Evolutionary conservation across 2,113 vertebrate species (phyloP).

Genomic region (Psettodes erumei): DNA sequence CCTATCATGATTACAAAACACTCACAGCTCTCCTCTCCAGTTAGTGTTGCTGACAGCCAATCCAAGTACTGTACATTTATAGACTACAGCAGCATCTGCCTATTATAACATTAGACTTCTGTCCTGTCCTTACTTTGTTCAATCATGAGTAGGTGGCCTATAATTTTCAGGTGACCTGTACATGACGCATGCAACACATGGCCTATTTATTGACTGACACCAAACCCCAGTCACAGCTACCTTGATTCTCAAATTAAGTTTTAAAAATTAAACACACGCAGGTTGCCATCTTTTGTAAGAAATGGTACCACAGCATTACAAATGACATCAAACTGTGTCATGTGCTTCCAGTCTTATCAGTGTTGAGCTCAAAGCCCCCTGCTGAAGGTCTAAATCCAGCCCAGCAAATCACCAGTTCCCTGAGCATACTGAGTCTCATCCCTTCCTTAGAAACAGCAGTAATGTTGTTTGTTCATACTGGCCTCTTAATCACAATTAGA

Average conservation of each 20-base stretch:
- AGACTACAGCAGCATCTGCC: background rate
- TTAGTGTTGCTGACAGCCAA: constrained; percentile 30
- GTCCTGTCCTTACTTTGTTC: constrained; percentile 16
- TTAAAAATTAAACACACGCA: background rate
- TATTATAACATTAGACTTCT: background rate
- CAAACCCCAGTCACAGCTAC: background rate
- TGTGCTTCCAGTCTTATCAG: constrained; percentile 59
- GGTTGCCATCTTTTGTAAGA: constrained; percentile 7
- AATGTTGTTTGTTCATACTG: constrained; percentile 6
- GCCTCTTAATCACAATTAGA: background rate
- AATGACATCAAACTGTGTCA: constrained; percentile 23
- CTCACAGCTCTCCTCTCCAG: constrained; percentile 23
- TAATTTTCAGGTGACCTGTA: background rate
- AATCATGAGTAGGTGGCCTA: background rate
- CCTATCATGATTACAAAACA: constrained; percentile 56
- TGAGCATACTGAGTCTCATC: constrained; percentile 29
- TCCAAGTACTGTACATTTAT: constrained; percentile 58
- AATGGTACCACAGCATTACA: constrained; percentile 35
- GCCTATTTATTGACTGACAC: background rate
- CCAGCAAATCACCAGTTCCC: constrained; percentile 70
- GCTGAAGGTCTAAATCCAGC: constrained; percentile 79
- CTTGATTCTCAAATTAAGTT: background rate
- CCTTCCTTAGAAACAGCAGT: constrained; percentile 39
- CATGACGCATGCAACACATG: background rate
- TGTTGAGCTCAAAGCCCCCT: constrained; percentile 53